These are phyloP conservation scores for Dendronephthya gigantea DNA, from an alignment of 64 coral and sea anemone species.

Conservation along the genomic window DNA sequence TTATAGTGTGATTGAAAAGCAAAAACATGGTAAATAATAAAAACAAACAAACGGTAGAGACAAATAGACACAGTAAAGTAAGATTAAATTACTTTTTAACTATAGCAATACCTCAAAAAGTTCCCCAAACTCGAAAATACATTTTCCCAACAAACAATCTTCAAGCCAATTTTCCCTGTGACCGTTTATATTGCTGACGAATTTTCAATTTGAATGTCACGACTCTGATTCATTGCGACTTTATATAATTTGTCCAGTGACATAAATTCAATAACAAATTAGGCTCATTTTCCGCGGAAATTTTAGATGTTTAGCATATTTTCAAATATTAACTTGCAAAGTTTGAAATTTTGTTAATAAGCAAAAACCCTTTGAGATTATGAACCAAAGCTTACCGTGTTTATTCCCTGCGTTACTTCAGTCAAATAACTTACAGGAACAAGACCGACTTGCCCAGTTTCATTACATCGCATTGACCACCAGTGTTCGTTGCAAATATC, in stretches of 20 bases:
- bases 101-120: not conserved
- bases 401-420: not conserved
- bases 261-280: not conserved
- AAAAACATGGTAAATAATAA: no score
- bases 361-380: not conserved
- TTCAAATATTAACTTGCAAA: no score
- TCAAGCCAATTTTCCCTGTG: not conserved
- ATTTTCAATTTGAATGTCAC: not conserved
- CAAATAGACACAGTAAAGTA: not conserved
- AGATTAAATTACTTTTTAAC: not conserved
- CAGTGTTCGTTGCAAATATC: not conserved
- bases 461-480: not conserved
- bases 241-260: not conserved
- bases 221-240: not conserved
- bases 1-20: no score
- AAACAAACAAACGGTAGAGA: not conserved
- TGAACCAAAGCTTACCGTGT: not conserved
- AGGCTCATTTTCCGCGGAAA: not conserved
- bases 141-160: not conserved
- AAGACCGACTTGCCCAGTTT: not conserved
- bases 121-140: not conserved
- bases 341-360: not conserved
- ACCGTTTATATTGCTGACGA: not conserved
- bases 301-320: not conserved
- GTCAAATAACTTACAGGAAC: slow-evolving; percentile 2